phyloP scores from a whole-genome alignment of 2,888 invertebrate genomes.

The Dynastes hyllus region DNA sequence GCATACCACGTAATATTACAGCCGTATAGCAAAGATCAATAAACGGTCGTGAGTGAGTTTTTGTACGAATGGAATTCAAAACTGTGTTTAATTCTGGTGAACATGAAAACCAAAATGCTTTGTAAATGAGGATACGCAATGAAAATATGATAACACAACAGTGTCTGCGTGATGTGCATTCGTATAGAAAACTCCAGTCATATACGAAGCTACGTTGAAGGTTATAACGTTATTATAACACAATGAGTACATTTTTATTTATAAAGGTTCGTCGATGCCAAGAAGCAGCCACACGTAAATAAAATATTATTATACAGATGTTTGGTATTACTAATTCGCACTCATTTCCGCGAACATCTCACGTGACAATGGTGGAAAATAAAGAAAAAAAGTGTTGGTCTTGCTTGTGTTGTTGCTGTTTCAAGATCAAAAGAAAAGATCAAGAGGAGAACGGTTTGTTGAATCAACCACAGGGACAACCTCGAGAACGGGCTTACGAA shows the following conservation, averaged over 20 bases:
- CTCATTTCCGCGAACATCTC: background rate
- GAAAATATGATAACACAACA: background rate
- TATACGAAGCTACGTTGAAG: conserved; percentile 24
- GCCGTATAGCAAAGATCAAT: too few species aligned
- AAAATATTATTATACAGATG: conserved; percentile 8
- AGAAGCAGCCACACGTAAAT: conserved; percentile 22
- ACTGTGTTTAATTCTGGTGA: too few species aligned
- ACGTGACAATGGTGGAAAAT: conserved; percentile 35
- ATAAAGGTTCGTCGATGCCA: conserved; percentile 23
- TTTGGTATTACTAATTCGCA: background rate
- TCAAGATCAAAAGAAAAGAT: conserved; percentile 24
- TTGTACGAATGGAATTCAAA: too few species aligned
- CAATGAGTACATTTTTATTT: conserved; percentile 27
- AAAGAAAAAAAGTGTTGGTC: conserved; percentile 31
- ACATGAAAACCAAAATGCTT: too few species aligned
- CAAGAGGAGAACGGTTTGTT: background rate
- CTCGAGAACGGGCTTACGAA: conserved; percentile 15
- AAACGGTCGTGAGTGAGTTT: too few species aligned
- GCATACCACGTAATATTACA: too few species aligned
- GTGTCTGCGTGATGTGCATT: background rate
- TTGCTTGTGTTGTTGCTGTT: conserved; percentile 34
- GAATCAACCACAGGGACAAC: background rate
- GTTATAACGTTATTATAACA: background rate
- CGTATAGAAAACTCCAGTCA: background rate
- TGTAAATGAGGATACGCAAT: background rate